These are phyloP conservation scores for Cepaea hortensis DNA, from an alignment of 2,888 invertebrate genomes.

Conservation along the genomic window DNA sequence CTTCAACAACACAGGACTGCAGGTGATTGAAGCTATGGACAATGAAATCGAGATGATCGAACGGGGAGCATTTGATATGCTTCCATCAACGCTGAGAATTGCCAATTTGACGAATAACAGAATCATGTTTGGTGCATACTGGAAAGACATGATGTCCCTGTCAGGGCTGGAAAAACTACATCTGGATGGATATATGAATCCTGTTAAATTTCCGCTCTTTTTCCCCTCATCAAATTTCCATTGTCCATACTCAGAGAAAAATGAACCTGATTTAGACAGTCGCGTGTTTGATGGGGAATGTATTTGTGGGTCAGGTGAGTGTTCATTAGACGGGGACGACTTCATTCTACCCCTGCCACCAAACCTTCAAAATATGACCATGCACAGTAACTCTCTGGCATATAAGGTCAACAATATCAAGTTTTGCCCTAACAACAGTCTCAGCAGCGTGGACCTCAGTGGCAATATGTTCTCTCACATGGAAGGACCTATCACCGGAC, in stretches of 20 bases:
- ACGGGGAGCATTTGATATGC: conserved; percentile 36
- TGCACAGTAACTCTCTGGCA: conserved; percentile 37
- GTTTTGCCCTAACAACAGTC: conserved; percentile 33
- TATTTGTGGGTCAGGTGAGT: not conserved
- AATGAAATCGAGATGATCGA: conserved; percentile 51
- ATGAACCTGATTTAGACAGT: not conserved
- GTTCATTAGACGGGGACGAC: not conserved
- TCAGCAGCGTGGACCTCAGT: conserved; percentile 34
- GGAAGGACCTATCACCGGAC: conserved; percentile 37
- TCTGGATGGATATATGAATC: conserved; percentile 17
- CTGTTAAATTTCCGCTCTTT: not conserved
- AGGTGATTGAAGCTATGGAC: conserved; percentile 41
- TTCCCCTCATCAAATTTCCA: conserved; percentile 2
- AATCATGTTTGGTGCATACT: conserved; percentile 44
- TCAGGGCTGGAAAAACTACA: conserved; percentile 25
- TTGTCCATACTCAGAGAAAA: not conserved
- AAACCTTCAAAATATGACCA: conserved; percentile 18
- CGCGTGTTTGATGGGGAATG: not conserved
- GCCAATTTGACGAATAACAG: conserved; percentile 36
- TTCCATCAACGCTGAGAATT: conserved; percentile 41
- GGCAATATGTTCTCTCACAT: conserved; percentile 34
- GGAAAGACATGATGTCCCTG: conserved; percentile 41
- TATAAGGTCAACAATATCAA: conserved; percentile 37
- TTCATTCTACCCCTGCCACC: conserved; percentile 40
- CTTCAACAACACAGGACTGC: conserved; percentile 34